These are phyloP conservation scores for Parascotia fuliginaria DNA, from an alignment of 2,888 invertebrate species.

Conservation along the genomic window DNA sequence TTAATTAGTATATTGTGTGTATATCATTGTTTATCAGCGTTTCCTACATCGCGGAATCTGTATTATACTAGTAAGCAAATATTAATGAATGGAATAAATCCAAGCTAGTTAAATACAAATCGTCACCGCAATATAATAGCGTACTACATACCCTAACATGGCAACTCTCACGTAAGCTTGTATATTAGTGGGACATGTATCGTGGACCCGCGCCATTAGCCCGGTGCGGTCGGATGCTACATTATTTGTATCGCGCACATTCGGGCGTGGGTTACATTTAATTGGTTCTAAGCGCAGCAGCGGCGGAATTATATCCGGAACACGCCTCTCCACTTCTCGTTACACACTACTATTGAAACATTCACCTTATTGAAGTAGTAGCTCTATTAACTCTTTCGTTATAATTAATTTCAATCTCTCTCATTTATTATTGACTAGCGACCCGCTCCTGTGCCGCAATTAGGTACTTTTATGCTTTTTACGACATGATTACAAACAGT, in stretches of 20 bases:
- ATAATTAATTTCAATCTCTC: neutral
- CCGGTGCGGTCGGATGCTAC: conserved; percentile 29
- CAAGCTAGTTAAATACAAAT: too few species aligned
- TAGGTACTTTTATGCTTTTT: too few species aligned
- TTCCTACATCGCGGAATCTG: too few species aligned
- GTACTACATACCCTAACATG: too few species aligned
- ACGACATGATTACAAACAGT: too few species aligned
- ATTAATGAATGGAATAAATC: too few species aligned
- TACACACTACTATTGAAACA: conserved; percentile 22
- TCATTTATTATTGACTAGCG: neutral
- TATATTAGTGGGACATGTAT: conserved; percentile 17
- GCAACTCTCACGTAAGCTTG: too few species aligned
- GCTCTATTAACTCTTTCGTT: neutral
- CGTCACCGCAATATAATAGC: too few species aligned
- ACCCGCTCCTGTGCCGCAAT: too few species aligned
- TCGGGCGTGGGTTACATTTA: conserved; percentile 35
- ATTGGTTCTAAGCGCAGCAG: conserved; percentile 41
- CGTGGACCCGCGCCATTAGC: conserved; percentile 22
- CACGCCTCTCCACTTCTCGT: conserved; percentile 27
- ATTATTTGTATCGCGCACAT: conserved; percentile 4
- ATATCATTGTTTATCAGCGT: too few species aligned
- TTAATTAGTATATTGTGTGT: too few species aligned
- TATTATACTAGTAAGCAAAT: too few species aligned
- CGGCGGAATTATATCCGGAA: conserved; percentile 39
- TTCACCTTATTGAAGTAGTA: neutral